Conservation (phyloP, 1,140 invertebrate genomes). For the Papilio dardanus region DNA sequence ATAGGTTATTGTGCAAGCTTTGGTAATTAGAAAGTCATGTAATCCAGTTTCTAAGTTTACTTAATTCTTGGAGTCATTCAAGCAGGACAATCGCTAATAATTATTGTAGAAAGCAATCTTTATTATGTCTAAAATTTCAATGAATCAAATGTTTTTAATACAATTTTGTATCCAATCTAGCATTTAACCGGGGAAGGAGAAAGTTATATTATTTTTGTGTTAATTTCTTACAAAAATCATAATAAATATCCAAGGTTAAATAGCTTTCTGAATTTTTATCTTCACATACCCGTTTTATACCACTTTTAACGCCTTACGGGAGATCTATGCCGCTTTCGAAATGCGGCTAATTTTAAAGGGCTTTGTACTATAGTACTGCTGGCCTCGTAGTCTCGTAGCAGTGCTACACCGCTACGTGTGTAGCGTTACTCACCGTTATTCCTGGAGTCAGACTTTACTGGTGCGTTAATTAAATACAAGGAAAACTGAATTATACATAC, state of each 20-base stretch:
- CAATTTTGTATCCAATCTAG: not conserved
- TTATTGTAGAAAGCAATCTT: too few relatives aligned
- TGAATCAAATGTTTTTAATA: not conserved
- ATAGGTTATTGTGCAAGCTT: too few relatives aligned
- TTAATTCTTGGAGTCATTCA: too few relatives aligned
- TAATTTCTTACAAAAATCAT: not conserved
- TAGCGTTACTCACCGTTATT: constrained; percentile 25
- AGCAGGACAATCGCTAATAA: too few relatives aligned
- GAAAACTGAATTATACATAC: too few relatives aligned
- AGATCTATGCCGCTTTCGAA: not conserved
- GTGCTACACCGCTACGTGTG: constrained; percentile 24
- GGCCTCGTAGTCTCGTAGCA: not conserved
- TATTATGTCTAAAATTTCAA: not conserved
- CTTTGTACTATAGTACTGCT: not conserved
- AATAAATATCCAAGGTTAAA: not conserved
- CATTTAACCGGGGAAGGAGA: not conserved
- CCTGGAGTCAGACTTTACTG: not conserved
- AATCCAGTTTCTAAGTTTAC: too few relatives aligned
- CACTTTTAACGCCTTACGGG: not conserved
- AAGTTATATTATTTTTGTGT: not conserved
- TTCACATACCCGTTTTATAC: not conserved
- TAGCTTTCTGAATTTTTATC: not conserved
- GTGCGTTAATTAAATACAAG: not conserved
- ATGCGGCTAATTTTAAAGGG: constrained; percentile 21
- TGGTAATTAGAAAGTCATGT: too few relatives aligned